phyloP scores from a whole-genome alignment of 2,888 invertebrate species.

The Leptopterna dolabrata region DNA sequence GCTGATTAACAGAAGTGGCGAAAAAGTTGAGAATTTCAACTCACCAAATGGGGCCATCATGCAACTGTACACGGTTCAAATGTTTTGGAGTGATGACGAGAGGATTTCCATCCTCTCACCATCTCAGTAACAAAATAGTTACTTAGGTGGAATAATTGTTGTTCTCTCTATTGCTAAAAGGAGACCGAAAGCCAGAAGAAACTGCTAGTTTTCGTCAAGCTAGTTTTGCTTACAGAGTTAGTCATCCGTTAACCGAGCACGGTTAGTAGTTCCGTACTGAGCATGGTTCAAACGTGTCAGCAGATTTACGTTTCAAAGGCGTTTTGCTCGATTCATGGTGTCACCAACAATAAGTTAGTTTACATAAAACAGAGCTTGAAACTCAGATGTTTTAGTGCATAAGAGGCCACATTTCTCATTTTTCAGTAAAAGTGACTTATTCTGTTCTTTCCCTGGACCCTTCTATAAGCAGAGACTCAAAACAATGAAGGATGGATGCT shows the following conservation, averaged over 20 bases:
- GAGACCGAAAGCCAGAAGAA: neutral
- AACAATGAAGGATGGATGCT: too few species aligned
- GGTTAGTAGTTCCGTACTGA: too few species aligned
- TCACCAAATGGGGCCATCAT: neutral
- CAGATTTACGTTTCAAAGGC: too few species aligned
- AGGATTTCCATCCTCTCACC: too few species aligned
- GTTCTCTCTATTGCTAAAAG: neutral
- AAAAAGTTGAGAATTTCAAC: neutral
- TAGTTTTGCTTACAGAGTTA: neutral
- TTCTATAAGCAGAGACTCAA: too few species aligned
- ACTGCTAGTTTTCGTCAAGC: neutral
- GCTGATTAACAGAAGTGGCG: neutral
- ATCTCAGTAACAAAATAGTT: neutral
- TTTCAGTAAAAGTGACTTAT: neutral
- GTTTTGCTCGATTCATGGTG: neutral
- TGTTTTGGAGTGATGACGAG: too few species aligned
- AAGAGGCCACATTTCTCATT: neutral
- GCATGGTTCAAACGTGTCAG: too few species aligned
- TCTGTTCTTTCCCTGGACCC: too few species aligned
- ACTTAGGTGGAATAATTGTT: neutral
- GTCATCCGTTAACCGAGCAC: too few species aligned
- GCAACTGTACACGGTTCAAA: neutral
- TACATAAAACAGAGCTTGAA: neutral
- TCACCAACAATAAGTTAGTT: neutral
- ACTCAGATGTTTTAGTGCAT: conserved; percentile 10